Evolutionary conservation across 2,888 invertebrate species (phyloP).

Genomic region (Meteorus cinctellus): DNA sequence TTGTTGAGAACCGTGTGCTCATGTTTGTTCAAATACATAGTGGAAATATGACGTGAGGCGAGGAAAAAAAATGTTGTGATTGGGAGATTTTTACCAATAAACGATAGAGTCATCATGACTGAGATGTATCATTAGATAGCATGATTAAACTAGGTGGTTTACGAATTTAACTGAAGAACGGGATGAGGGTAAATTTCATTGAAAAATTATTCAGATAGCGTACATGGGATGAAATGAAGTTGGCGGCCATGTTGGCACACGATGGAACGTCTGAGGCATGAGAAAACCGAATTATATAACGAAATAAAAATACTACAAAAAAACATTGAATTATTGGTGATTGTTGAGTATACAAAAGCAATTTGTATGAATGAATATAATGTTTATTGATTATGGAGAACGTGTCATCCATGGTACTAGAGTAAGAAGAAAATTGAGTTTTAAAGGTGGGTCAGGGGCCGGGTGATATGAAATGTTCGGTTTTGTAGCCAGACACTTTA

Average conservation of each 20-base stretch:
- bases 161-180: not conserved
- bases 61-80: not conserved
- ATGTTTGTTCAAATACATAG: not conserved
- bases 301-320: slow-evolving; percentile 31
- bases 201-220: not conserved
- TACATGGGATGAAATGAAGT: not conserved
- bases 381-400: not conserved
- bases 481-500: not conserved
- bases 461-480: not conserved
- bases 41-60: not conserved
- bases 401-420: not conserved
- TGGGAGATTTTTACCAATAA: not conserved
- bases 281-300: slow-evolving; percentile 62
- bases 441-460: not conserved
- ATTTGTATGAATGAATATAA: not conserved
- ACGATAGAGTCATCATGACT: not conserved
- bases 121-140: not conserved
- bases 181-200: not conserved
- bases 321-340: not conserved
- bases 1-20: not conserved
- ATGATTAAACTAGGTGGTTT: not conserved
- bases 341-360: not conserved
- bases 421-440: not conserved
- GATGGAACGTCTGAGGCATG: slow-evolving; percentile 51
- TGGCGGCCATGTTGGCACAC: slow-evolving; percentile 64